Base-by-base conservation (phyloP, 2,888 invertebrate species). In the Drosophila siamana region DNA sequence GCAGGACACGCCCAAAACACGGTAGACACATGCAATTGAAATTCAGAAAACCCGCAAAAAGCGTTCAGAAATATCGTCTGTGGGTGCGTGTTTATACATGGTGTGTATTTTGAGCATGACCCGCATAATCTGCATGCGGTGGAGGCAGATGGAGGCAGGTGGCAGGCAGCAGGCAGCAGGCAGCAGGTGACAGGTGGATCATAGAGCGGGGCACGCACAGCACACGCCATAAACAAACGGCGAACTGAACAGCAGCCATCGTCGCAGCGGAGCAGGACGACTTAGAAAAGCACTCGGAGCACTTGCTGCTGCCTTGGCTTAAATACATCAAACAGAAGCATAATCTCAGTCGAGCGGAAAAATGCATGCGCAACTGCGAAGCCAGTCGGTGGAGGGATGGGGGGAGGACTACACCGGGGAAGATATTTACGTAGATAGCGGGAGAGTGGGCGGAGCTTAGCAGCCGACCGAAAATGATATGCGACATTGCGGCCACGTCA, bases 401-500 rank as follows among this genome's bases (percentile, higher is more conserved):
- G n/a, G n/a, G n/a, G n/a, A n/a, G n/a, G n/a, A n/a, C n/a, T 62
- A 55, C 4, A 62, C 51, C 60, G 44, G 50, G 11, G 43, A 47
- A 54, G 68, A 59, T 60, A 75, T 74, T 65, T 69, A 64, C 60
- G 54, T 66, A 61, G 47, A 57, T 48, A 60, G 33, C 33, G n/a
- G 33, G n/a, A 1, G 33, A 11, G 33, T 43, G 33, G 22, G 22
- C 22, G 36, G 33, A 11, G 60, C 38, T n/a, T 33, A 22, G 38
- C 33, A 62, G 57, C 33, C 24, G 50, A 57, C 60, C 75, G 59
- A 80, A 85, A 85, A 82, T 85, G 83, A 85, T 82, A 85, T 80
- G 86, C 81, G 81, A 85, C 81, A 76, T 68, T 86, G 86, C 80
- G 83, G 78, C 80, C 81, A 86, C 80, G 84, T 77, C 78, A 86